A percentile compares a stretch with the other conserved stretches of the same genome.
phyloP scores from a whole-genome alignment of 2,797 vertebrate species.

The Notolepis coatsorum region DNA sequence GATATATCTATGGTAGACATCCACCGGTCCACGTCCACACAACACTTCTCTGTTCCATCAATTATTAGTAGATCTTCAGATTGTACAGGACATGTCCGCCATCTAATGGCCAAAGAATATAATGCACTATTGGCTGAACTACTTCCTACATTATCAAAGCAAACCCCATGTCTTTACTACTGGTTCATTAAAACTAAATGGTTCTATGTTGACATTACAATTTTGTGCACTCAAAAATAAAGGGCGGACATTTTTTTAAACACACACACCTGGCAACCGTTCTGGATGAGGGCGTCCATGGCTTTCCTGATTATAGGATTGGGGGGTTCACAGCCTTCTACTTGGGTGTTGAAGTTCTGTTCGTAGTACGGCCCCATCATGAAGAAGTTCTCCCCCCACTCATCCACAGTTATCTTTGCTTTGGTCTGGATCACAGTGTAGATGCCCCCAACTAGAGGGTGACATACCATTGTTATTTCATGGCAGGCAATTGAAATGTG shows the following conservation, averaged over 20 bases:
- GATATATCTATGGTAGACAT: no score
- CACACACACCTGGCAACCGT: conserved; percentile 89
- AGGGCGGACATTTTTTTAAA: no score
- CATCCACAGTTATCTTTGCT: conserved; percentile 91
- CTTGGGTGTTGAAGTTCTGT: conserved; percentile 94
- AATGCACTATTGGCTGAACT: not conserved
- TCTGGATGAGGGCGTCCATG: conserved; percentile 85
- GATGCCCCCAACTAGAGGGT: conserved; percentile 92
- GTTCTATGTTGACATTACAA: no score
- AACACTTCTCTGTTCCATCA: no score
- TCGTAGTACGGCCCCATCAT: conserved; percentile 95
- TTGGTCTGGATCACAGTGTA: conserved; percentile 98
- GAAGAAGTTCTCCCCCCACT: conserved; percentile 96
- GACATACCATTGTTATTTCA: no score
- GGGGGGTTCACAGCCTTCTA: conserved; percentile 89
- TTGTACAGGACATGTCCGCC: not conserved
- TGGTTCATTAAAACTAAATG: no score
- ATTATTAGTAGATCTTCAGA: not conserved
- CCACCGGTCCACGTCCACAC: no score
- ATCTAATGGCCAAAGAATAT: not conserved
- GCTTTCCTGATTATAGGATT: conserved; percentile 83
- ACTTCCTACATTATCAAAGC: not conserved
- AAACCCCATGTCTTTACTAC: no score
- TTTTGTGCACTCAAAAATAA: no score
- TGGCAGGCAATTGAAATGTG: no score